A percentile compares a stretch with the other conserved stretches of the same genome.
These are phyloP conservation scores for Campoletis raptor DNA, from an alignment of 2,888 invertebrate species.

Conservation along the genomic window DNA sequence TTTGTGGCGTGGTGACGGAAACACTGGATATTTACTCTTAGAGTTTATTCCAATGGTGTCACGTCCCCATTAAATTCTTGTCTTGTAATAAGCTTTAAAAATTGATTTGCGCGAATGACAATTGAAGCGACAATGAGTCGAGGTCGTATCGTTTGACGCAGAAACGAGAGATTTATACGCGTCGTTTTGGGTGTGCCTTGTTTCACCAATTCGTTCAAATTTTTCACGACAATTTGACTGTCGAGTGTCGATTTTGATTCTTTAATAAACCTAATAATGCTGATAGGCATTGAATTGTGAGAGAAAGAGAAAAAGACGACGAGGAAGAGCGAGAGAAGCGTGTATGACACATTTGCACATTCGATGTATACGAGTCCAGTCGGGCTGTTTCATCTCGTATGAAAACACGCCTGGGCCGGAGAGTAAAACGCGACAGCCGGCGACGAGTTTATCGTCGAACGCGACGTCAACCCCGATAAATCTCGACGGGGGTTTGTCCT, in stretches of 20 bases:
- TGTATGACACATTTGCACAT: slow-evolving; percentile 21
- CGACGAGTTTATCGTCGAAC: slow-evolving; percentile 66
- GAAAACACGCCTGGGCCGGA: neutral
- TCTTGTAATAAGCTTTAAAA: neutral
- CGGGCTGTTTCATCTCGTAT: slow-evolving; percentile 21
- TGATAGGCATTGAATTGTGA: neutral
- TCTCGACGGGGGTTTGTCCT: slow-evolving; percentile 60
- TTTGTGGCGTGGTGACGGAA: neutral
- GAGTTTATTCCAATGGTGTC: neutral
- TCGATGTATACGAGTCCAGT: slow-evolving; percentile 10
- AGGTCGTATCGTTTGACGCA: neutral
- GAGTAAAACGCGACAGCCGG: slow-evolving; percentile 61
- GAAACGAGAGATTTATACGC: slow-evolving; percentile 4
- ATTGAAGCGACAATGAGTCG: neutral
- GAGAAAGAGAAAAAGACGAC: neutral
- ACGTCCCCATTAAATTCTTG: neutral
- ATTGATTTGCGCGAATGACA: neutral
- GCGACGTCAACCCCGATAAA: slow-evolving; percentile 64
- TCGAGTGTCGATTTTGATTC: slow-evolving; percentile 23
- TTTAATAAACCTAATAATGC: slow-evolving; percentile 25
- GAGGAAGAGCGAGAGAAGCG: slow-evolving; percentile 1
- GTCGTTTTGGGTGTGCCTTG: neutral
- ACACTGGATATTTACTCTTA: neutral
- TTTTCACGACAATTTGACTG: slow-evolving; percentile 16
- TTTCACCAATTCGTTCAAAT: slow-evolving; percentile 29